Base-by-base conservation (phyloP, 2,113 vertebrate genomes). In the Megaleporinus macrocephalus region DNA sequence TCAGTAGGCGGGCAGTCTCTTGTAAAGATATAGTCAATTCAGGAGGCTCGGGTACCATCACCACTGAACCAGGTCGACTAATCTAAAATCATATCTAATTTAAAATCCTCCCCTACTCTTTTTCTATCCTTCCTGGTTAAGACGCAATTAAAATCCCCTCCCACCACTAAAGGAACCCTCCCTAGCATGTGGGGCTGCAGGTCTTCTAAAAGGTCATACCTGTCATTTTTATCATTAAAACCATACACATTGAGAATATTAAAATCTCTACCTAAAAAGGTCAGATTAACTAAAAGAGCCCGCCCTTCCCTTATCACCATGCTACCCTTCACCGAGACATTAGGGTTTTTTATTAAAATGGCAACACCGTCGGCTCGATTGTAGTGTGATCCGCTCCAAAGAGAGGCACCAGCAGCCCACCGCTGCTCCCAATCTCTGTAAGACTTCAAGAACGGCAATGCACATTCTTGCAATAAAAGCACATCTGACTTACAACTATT, bases 21-120 rank as follows among this genome's bases (percentile, higher is more conserved):
- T 22, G 72, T 44, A 83, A 83, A 85, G 33, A 85, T 0, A 24
- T 70, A 87, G 11, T 85, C 76, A 1, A 82, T 79, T 0, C 76
- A 6, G 26, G 79, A 87, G 49, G 76, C 76, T 44, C 5, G 44
- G 27, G 77, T 13, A 1, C 77, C 55, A 20, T 78, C 73, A 59
- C 57, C 68, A 68, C 80, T 80, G 20, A 27, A 4, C 79, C 79
- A 81, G 55, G 72, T 79, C 77, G 0, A 24, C 49, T 70, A 79
- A 10, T 26, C 33, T 78, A 79, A 79, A 72, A 80, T 80, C 53
- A 1, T 22, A 0, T 79, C 55, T 20, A 80, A 0, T 24, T 49
- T 63, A 49, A 49, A 62, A 24, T 49, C 55, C 0, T 16, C 26
- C 11, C 12, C 68, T 22, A 12, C 33, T 0, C 4, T 13, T 27